Base-by-base conservation (phyloP, 2,113 vertebrate species). In the Rhinopomastus cyanomelas region DNA sequence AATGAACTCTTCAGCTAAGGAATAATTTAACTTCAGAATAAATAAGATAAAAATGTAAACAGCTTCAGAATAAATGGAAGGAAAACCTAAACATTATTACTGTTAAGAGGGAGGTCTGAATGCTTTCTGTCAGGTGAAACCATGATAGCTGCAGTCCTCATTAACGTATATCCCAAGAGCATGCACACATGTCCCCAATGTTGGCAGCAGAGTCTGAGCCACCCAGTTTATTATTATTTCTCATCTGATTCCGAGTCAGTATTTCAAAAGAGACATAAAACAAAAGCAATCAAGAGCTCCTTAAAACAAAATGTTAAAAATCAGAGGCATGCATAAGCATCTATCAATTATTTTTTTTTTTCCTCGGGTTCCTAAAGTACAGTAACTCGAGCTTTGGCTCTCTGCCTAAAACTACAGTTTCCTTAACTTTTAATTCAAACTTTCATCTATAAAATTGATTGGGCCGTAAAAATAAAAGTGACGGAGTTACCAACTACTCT, bases 401-500 rank as follows among this genome's bases (percentile, higher is more conserved):
- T 10, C 44, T 94, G 92, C 90, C 95, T 88, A 93, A 85, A 93
- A 84, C 72, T 84, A 95, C 95, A 95, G 88, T 96, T 96, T 88
- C 93, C 90, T 96, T 36, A 96, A 93, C 81, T 96, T 97, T 96
- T 88, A 94, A 90, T 95, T 97, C 74, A 96, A 95, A 96, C 88
- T 96, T 96, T 93, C 94, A 94, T 95, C 94, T 94, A 90, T 94
- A 96, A 96, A 96, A 96, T 96, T 96, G 93, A 96, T 96, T 94
- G 74, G 84, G 56, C 75, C 93, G 91, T 97, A 97, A 96, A 96
- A 96, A 93, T 92, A 95, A 94, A 95, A 94, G 86, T 80, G 84
- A 94, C 87, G 94, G 76, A 92, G 85, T 86, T 88, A 96, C 92
- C 87, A 94, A 89, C 78, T 88, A 69, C 89, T 95, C 82, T 84